phyloP scores from a whole-genome alignment of 2,797 vertebrate species.

The Paratrypauchen microcephalus region DNA sequence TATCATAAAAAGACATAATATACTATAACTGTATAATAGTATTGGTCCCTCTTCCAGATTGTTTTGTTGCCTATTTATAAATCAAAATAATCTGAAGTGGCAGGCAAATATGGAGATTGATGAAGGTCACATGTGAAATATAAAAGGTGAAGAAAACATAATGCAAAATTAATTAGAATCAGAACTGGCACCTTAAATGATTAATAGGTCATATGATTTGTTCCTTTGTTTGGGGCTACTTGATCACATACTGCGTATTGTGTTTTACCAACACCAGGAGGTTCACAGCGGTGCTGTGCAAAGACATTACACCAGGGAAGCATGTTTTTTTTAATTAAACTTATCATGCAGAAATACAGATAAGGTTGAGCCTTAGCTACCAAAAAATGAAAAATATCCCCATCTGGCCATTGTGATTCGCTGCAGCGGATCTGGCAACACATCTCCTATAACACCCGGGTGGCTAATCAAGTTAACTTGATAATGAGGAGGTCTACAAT shows the following conservation, averaged over 20 bases:
- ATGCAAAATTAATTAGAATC: slow-evolving; percentile 55
- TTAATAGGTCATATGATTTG: slow-evolving; percentile 50
- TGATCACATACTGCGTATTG: slow-evolving; percentile 16
- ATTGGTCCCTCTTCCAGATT: background rate
- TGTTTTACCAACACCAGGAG: slow-evolving; percentile 32
- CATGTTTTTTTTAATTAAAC: slow-evolving; percentile 70
- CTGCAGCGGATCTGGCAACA: slow-evolving; percentile 56
- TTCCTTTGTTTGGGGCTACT: slow-evolving; percentile 32
- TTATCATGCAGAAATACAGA: slow-evolving; percentile 69
- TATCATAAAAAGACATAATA: no score
- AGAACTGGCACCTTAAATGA: slow-evolving; percentile 48
- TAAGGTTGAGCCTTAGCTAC: slow-evolving; percentile 58
- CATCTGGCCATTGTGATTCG: slow-evolving; percentile 70
- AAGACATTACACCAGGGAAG: slow-evolving; percentile 47
- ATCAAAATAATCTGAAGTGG: slow-evolving; percentile 29
- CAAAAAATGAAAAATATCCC: slow-evolving; percentile 68
- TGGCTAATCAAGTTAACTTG: slow-evolving; percentile 74
- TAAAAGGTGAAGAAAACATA: slow-evolving; percentile 42
- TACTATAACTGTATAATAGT: no score
- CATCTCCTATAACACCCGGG: slow-evolving; percentile 63
- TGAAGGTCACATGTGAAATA: slow-evolving; percentile 27
- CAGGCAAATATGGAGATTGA: slow-evolving; percentile 37
- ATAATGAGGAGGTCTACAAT: slow-evolving; percentile 58
- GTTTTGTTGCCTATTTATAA: no score
- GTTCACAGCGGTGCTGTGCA: slow-evolving; percentile 37